Evolutionary conservation across 2,113 vertebrate genomes (phyloP), one percentile per base, ranked within the genome.

Genomic region (Microtus montanus): DNA sequence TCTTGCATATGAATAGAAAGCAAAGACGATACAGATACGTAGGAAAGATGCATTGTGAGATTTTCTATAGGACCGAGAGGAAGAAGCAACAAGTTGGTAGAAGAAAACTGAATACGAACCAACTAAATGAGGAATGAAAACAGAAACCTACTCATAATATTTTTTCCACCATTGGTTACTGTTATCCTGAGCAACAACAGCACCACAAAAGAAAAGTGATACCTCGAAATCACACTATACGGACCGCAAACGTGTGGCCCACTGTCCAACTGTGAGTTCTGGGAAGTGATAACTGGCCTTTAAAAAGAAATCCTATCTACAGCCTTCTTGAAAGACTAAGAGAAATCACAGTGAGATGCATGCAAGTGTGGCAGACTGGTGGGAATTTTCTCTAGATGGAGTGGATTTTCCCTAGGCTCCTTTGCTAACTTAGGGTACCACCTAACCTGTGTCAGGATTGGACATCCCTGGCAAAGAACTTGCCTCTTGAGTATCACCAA

Each of bases 271-370:
- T 94, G 30, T 5, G 22, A 79, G 71, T 1, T 77, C 64, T 88
- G 84, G 38, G 14, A 93, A 93, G 71, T 28, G 66, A 2, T 3
- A 91, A 47, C 15, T 63, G 91, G 52, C 30, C 68, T 89, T 95
- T 92, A 3, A 41, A 90, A 88, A 52, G 13, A 61, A 80, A 77
- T 74, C 1, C 1, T 15, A 80, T 78, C 66, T 86, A 26, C 82
- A 80, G 7, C 3, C 38, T 83, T 88, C 41, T 84, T 90, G 33
- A 92, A 93, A 96, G n/a, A 73, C 5, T 74, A 24, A 8, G 68
- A 61, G 33, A 89, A 44, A 6, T 83, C 12, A 30, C 12, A 78
- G 66, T 17, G 24, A 35, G 70, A 22, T 3, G 7, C 26, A 41
- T 68, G 38, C 14, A 63, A 74, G 41, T 77, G 30, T 33, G 79